phyloP scores from a whole-genome alignment of 2,797 vertebrate genomes.

The Enteromius paludinosus region DNA sequence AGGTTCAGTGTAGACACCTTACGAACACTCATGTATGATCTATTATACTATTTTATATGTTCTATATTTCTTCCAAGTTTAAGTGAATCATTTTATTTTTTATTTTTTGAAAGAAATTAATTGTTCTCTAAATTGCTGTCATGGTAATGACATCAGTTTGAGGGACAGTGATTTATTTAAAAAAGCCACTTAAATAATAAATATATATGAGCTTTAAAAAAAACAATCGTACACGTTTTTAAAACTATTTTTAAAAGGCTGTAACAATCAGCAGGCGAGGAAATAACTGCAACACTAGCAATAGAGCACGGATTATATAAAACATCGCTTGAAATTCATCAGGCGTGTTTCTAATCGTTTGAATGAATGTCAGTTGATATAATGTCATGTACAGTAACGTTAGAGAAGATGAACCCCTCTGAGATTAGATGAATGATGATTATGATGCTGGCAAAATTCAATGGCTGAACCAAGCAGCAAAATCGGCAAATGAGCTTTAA shows the following conservation, averaged over 20 bases:
- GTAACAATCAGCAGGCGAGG: not conserved
- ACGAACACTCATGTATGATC: not conserved
- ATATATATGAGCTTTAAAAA: not conserved
- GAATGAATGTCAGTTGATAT: slow-evolving; percentile 13
- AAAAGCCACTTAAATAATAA: not conserved
- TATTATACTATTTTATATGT: not conserved
- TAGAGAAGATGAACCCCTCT: not conserved
- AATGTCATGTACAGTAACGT: not conserved
- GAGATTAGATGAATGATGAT: not conserved
- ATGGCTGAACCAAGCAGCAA: not conserved
- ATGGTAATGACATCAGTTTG: not conserved
- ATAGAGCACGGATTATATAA: not conserved
- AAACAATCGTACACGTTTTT: not conserved
- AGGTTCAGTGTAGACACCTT: not conserved
- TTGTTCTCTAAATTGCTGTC: not conserved
- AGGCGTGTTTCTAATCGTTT: not conserved
- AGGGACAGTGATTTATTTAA: not conserved
- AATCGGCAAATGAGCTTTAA: not conserved
- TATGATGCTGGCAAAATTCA: not conserved
- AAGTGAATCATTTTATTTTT: not conserved
- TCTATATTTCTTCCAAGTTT: not conserved
- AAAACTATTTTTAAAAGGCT: not conserved
- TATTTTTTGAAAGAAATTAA: not conserved
- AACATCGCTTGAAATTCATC: not conserved
- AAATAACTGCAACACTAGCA: not conserved